Percentiles rank a stretch among this genome's conserved stretches.
Conservation (phyloP, 2,888 invertebrate species). For the Tupiocoris notatus region DNA sequence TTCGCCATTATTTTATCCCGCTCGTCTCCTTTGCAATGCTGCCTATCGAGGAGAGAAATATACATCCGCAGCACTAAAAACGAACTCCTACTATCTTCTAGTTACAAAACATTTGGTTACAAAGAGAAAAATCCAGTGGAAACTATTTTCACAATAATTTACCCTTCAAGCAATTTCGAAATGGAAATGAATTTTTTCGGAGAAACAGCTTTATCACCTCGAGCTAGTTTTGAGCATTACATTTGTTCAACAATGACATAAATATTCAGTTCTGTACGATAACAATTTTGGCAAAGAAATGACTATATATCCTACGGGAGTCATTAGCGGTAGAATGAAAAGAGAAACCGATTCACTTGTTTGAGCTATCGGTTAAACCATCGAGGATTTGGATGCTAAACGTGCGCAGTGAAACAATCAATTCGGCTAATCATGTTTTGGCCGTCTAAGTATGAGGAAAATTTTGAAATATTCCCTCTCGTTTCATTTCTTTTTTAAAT, state of each 20-base stretch:
- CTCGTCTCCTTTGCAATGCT: no score
- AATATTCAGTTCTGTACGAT: background rate
- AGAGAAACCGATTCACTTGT: background rate
- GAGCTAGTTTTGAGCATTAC: background rate
- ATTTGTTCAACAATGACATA: background rate
- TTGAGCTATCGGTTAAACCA: background rate
- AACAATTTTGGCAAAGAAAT: background rate
- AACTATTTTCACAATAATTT: background rate
- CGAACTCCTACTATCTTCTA: no score
- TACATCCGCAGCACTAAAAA: no score
- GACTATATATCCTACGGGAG: background rate
- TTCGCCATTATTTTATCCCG: no score
- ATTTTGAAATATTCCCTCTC: background rate
- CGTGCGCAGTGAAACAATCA: no score
- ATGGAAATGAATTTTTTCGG: background rate
- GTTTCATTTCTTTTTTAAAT: slow-evolving; percentile 5
- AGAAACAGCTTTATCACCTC: background rate
- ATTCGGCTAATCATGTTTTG: no score
- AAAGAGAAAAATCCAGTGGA: background rate
- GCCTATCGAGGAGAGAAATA: no score
- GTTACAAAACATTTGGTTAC: background rate
- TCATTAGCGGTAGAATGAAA: background rate
- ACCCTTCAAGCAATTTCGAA: background rate
- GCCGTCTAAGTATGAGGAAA: no score
- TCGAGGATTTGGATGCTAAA: no score